Evolutionary conservation across 2,113 vertebrate genomes (phyloP).

Genomic region (Heliornis fulica): DNA sequence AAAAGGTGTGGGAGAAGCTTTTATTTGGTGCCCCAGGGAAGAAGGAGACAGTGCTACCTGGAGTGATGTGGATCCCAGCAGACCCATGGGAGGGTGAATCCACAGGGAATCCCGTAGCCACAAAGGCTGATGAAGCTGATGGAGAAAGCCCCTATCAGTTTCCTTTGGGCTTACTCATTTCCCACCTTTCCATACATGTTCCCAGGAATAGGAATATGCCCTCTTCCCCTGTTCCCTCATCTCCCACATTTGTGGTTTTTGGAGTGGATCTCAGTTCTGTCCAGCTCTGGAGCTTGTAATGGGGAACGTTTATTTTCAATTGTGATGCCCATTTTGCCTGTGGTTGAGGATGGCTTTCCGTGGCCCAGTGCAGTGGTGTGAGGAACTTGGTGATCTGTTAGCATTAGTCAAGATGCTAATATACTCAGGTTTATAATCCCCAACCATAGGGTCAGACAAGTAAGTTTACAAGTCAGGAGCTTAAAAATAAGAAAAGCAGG

Average conservation of each 20-base stretch:
- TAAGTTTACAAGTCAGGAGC: not conserved
- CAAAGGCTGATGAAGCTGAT: not conserved
- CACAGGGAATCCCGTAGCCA: not conserved
- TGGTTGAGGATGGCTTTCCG: not conserved
- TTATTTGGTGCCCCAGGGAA: not conserved
- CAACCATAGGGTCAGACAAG: not conserved
- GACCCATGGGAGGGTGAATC: not conserved
- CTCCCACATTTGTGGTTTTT: not conserved
- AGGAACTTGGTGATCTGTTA: not conserved
- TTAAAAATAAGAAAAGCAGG: not conserved
- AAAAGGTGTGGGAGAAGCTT: not conserved
- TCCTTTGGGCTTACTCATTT: not conserved
- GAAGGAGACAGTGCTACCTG: not conserved
- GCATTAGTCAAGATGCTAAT: not conserved
- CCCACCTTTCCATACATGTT: not conserved
- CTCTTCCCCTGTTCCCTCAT: not conserved
- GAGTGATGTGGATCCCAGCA: rapidly evolving
- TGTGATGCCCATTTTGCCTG: not conserved
- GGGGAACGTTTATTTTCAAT: not conserved
- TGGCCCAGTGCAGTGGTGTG: not conserved
- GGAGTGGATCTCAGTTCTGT: not conserved
- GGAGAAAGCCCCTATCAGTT: not conserved
- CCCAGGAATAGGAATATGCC: not conserved
- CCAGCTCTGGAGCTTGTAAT: not conserved
- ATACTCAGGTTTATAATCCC: not conserved